These are phyloP conservation scores for Heliothis peltigera DNA, from an alignment of 2,888 invertebrate species.

Conservation along the genomic window DNA sequence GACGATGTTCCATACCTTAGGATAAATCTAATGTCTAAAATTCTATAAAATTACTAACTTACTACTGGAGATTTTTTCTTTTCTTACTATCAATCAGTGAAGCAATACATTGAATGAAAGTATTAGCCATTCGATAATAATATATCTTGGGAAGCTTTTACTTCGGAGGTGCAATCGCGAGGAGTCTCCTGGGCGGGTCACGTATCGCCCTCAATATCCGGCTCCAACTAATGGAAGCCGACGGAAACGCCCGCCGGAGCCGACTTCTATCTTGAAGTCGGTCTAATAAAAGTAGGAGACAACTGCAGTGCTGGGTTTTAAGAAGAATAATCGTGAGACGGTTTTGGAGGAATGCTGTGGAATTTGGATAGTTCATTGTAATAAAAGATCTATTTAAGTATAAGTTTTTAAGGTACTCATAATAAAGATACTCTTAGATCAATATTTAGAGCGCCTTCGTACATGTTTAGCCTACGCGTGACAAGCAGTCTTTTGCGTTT, in stretches of 20 bases:
- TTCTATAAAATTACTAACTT: too few relatives aligned
- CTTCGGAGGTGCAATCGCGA: constrained; percentile 43
- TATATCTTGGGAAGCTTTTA: constrained; percentile 54
- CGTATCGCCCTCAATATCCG: constrained; percentile 64
- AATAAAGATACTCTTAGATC: too few relatives aligned
- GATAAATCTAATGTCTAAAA: too few relatives aligned
- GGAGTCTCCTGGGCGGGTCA: constrained; percentile 54
- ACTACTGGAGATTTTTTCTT: too few relatives aligned
- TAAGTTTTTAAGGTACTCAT: too few relatives aligned
- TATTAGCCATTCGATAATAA: constrained; percentile 17
- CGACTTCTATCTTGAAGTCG: constrained; percentile 43
- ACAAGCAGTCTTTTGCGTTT: too few relatives aligned
- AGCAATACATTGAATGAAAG: constrained; percentile 14
- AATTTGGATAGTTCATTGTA: not conserved
- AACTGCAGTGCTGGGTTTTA: constrained; percentile 32
- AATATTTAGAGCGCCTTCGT: too few relatives aligned
- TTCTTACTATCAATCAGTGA: not conserved
- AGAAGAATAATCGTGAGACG: constrained; percentile 13
- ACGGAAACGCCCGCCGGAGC: constrained; percentile 57
- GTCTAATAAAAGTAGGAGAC: constrained; percentile 56
- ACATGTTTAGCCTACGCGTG: too few relatives aligned
- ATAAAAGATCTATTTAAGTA: too few relatives aligned
- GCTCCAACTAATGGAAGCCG: constrained; percentile 59
- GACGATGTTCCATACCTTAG: too few relatives aligned
- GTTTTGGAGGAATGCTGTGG: not conserved